These are phyloP conservation scores for Schizopygopsis malacanthus DNA, from an alignment of 2,797 vertebrate species.

Conservation along the genomic window DNA sequence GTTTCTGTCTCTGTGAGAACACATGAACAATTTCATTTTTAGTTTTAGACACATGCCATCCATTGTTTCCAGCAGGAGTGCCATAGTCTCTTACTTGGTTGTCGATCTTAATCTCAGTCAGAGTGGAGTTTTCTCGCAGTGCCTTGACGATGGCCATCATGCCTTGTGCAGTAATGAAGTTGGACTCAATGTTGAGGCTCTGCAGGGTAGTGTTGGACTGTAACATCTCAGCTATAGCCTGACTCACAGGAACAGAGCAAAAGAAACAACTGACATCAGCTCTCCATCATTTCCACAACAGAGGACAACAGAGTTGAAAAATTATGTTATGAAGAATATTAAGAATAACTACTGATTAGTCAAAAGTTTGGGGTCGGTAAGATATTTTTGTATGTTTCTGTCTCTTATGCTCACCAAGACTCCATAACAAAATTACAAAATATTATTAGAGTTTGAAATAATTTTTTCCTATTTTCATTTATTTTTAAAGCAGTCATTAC, in stretches of 20 bases:
- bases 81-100: constrained; percentile 85
- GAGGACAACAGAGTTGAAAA: not conserved
- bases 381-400: not conserved
- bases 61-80: not conserved
- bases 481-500: not conserved
- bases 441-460: not conserved
- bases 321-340: not conserved
- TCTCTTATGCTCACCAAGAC: too few species aligned
- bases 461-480: not conserved
- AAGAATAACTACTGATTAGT: not conserved
- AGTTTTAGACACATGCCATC: not conserved
- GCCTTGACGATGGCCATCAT: constrained; percentile 90
- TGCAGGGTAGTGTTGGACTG: constrained; percentile 87
- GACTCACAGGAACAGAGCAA: constrained; percentile 43
- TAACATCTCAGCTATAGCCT: constrained; percentile 95
- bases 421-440: not conserved
- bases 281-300: not conserved
- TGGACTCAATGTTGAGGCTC: constrained; percentile 95
- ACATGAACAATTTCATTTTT: not conserved
- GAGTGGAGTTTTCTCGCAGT: constrained; percentile 81
- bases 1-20: constrained; percentile 83
- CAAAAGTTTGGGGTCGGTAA: not conserved
- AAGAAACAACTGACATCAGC: constrained; percentile 14
- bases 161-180: constrained; percentile 92
- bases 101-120: constrained; percentile 91